Evolutionary conservation across 2,113 vertebrate species (phyloP).

Genomic region (Phalacrocorax aristotelis): DNA sequence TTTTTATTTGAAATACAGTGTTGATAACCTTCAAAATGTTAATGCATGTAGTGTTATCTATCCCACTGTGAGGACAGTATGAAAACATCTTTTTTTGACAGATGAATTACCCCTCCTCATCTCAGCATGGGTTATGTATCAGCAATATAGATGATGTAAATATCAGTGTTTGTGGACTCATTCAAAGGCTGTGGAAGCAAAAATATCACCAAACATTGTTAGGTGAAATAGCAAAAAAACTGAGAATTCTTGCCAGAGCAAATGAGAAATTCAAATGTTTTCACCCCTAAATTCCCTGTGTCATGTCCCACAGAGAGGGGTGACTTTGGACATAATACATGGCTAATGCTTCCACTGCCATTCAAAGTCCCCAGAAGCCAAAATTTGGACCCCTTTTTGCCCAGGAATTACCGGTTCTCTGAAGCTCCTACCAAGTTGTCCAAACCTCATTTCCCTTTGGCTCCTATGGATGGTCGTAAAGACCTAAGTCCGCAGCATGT

Average conservation of each 20-base stretch:
- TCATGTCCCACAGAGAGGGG: accelerated
- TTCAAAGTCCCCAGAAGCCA: background rate
- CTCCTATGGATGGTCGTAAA: background rate
- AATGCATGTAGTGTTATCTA: background rate
- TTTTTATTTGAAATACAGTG: background rate
- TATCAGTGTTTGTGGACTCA: background rate
- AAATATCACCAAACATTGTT: background rate
- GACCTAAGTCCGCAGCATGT: background rate
- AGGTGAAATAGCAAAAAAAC: background rate
- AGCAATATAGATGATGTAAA: background rate
- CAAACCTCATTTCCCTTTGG: background rate
- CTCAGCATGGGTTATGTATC: background rate
- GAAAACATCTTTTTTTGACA: background rate
- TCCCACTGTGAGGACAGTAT: background rate
- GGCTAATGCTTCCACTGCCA: background rate
- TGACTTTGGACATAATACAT: background rate
- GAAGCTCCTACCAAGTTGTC: background rate
- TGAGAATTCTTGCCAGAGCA: background rate
- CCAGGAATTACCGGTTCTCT: background rate
- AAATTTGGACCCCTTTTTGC: background rate
- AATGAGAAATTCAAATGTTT: background rate
- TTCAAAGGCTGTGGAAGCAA: background rate
- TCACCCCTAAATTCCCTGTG: background rate
- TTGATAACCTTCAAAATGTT: background rate
- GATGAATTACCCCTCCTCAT: background rate